phyloP scores from a whole-genome alignment of 2,797 vertebrate genomes.

The Oryzias dopingdopingensis region DNA sequence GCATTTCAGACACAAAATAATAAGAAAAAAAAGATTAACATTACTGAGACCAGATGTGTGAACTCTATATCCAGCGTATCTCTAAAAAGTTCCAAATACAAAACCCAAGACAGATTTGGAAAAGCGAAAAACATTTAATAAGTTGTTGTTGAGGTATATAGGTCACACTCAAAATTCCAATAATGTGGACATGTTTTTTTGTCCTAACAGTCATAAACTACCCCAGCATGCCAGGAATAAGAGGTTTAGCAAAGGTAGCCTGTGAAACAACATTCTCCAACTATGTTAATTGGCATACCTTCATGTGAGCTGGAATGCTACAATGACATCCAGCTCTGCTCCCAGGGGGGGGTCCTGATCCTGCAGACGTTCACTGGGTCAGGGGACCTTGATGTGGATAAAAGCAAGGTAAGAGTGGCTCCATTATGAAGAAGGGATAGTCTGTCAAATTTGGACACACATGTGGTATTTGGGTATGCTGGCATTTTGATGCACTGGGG shows the following conservation, averaged over 20 bases:
- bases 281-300: slow-evolving; percentile 72
- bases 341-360: slow-evolving; percentile 62
- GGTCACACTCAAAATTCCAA: slow-evolving; percentile 30
- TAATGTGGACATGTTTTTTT: slow-evolving; percentile 13
- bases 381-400: slow-evolving; percentile 62
- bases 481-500: slow-evolving; percentile 36
- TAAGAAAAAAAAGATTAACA: too few species aligned
- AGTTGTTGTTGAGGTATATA: slow-evolving; percentile 21
- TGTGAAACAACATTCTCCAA: slow-evolving; percentile 67
- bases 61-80: too few species aligned
- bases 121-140: slow-evolving; percentile 17
- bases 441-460: slow-evolving; percentile 41
- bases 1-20: too few species aligned
- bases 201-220: slow-evolving; percentile 20
- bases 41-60: too few species aligned
- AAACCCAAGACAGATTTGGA: slow-evolving; percentile 13
- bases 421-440: slow-evolving; percentile 49
- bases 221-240: slow-evolving; percentile 15
- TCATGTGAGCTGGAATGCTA: slow-evolving; percentile 70
- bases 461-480: slow-evolving; percentile 48
- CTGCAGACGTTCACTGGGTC: slow-evolving; percentile 66
- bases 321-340: slow-evolving; percentile 71
- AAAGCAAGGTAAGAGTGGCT: slow-evolving; percentile 61
- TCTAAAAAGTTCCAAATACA: not conserved
- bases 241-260: slow-evolving; percentile 40